Base-by-base conservation (phyloP, 2,888 invertebrate species). In the Melieria omissa region DNA sequence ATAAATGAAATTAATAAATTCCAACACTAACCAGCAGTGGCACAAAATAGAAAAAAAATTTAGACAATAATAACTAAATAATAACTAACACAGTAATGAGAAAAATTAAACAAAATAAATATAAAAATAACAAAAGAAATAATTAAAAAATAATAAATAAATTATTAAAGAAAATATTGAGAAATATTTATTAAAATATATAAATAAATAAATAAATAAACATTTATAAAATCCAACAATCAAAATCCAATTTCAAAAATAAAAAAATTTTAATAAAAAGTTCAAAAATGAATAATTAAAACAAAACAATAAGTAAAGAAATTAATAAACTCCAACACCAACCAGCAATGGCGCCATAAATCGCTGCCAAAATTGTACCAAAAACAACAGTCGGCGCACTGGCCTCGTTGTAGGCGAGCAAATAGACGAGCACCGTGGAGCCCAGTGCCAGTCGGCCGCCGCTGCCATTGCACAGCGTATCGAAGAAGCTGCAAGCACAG, bases 391-490 rank as follows among this genome's bases (percentile, higher is more conserved):
- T 84, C 6, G 85, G 81, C 0, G 85, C 85, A 29, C 84, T 83
- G 0, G 85, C 81, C 75, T 87, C 88, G 82, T 88, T 87, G 74
- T 84, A 87, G 62, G 84, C 82, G 61, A 86, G 81, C 49, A 87
- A 76, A 75, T 84, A 84, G 71, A 83, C 81, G 67, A 88, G 77
- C 29, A 87, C 82, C 49, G 86, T 80, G 47, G 86, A 81, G 63
- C 88, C 87, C 63, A 88, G 78, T 29, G 85, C 85, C 81, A 87
- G 79, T 55, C 87, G 86, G 46, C 86, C 86, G 16, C 84, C 85
- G 72, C 82, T 84, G 70, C 87, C 87, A 74, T 81, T 81, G 70
- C 84, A 84, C 54, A 87, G 82, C 14, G 82, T 78, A 66, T 86
- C 85, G 58, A 85, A 81, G 70, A 84, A 67, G 75, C 85, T 86